These are phyloP conservation scores for Eupithecia centaureata DNA, from an alignment of 2,888 invertebrate genomes.

Conservation along the genomic window DNA sequence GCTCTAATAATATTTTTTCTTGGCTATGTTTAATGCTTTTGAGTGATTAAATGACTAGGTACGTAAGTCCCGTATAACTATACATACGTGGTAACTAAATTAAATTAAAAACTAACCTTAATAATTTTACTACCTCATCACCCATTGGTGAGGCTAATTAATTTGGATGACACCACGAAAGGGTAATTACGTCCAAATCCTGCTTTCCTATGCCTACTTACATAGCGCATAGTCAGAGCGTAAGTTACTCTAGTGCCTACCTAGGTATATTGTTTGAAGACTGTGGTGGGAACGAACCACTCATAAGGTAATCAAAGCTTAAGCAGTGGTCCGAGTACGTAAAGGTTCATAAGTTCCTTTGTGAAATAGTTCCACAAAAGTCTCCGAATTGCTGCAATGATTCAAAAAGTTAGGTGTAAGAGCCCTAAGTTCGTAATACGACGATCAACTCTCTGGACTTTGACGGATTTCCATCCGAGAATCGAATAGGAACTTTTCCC, in stretches of 20 bases:
- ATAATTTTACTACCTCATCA: no score
- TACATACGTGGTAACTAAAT: no score
- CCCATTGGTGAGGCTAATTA: no score
- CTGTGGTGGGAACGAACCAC: constrained; percentile 2
- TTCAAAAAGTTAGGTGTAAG: constrained; percentile 6
- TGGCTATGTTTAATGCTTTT: no score
- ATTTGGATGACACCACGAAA: no score
- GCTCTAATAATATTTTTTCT: no score
- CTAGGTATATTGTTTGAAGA: background rate
- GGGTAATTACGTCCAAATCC: background rate
- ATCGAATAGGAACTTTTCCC: constrained; percentile 32
- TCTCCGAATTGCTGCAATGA: constrained; percentile 6
- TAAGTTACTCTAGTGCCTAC: background rate
- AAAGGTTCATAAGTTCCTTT: background rate
- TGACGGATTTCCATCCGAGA: constrained; percentile 36
- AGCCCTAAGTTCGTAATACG: constrained; percentile 16
- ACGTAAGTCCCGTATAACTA: no score
- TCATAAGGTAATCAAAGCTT: background rate
- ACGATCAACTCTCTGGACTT: constrained; percentile 29
- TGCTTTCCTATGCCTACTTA: background rate
- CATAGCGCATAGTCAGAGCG: background rate
- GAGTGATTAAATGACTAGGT: no score
- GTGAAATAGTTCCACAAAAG: constrained; percentile 11
- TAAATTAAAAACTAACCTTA: no score
- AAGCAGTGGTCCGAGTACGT: background rate